A percentile compares a stretch with the other conserved stretches of the same genome.
Evolutionary conservation across 2,888 invertebrate species (phyloP).

Genomic region (Lasioglossum calceatum): DNA sequence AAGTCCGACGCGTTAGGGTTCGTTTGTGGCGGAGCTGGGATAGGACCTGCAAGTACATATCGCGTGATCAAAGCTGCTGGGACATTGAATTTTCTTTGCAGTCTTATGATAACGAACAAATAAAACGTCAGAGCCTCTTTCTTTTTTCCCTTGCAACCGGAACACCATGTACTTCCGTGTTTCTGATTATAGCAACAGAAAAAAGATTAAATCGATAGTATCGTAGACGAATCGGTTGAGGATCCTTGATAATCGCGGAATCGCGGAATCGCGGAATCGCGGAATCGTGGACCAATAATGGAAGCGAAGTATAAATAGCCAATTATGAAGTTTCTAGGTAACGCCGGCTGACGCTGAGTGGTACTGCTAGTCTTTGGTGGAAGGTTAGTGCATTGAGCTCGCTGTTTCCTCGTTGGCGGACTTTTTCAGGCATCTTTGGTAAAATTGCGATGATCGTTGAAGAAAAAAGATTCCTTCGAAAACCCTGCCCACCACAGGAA

Average conservation of each 20-base stretch:
- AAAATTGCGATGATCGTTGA: too few relatives aligned
- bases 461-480: background rate
- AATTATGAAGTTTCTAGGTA: slow-evolving; percentile 38
- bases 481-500: background rate
- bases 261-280: slow-evolving; percentile 15
- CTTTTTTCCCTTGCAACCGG: slow-evolving; percentile 31
- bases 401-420: background rate
- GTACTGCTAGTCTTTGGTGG: background rate
- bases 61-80: background rate
- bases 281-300: slow-evolving; percentile 24
- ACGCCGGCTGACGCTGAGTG: background rate
- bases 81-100: background rate
- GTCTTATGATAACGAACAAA: background rate
- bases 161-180: slow-evolving; percentile 52
- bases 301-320: slow-evolving; percentile 26
- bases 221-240: slow-evolving; percentile 21
- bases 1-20: background rate
- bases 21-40: background rate
- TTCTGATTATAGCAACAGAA: background rate
- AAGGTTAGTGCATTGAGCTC: background rate
- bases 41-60: background rate
- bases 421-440: too few relatives aligned
- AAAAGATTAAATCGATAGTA: slow-evolving; percentile 25
- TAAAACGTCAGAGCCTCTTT: background rate
- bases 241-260: slow-evolving; percentile 43